Evolutionary conservation across 2,888 invertebrate genomes (phyloP), one percentile per base, ranked within the genome.

Genomic region (Lamproptera curius): DNA sequence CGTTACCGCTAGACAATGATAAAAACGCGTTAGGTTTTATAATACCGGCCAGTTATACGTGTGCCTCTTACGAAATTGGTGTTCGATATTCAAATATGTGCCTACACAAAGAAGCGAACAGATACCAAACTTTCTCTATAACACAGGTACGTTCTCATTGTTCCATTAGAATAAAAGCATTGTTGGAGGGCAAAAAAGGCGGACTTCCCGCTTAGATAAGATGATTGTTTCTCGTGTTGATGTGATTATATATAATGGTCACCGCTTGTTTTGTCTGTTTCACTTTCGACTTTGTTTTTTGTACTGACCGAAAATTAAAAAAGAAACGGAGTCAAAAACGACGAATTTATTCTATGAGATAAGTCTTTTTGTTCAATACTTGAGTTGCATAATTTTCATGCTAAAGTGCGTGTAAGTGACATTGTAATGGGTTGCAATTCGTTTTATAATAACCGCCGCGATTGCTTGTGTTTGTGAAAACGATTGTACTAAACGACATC

Each of bases 111-210:
- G 33, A 45, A 38, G 37, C 50, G 47, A 20, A 46, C 45, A 55
- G 56, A 51, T 56, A 51, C 37, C 56, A 58, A 63, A 70, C 75
- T 76, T 76, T 74, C 75, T 64, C 73, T 63, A 55, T 65, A 67
- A 70, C 68, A 58, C 62, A 59, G 59, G 64, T 57, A 64, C 57
- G 58, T 63, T 65, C 70, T 62, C 66, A 75, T 77, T 77, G 78
- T 77, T 74, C 69, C 20, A 20, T 28, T 67, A 40, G 35, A 53
- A 40, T 54, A 49, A 70, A 73, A 67, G 67, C 63, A 70, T 71
- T 73, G 73, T 71, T 67, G 56, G 61, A 62, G 57, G 59, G 61
- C 69, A 75, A 77, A 76, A 76, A 69, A 60, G 64, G 53, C 34
- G 16, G 11, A 28, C 52, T 48, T 39, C 17, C 39, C 28, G 42